Base-by-base conservation (phyloP, 2,888 invertebrate genomes). In the Torymus aiolomorphi region DNA sequence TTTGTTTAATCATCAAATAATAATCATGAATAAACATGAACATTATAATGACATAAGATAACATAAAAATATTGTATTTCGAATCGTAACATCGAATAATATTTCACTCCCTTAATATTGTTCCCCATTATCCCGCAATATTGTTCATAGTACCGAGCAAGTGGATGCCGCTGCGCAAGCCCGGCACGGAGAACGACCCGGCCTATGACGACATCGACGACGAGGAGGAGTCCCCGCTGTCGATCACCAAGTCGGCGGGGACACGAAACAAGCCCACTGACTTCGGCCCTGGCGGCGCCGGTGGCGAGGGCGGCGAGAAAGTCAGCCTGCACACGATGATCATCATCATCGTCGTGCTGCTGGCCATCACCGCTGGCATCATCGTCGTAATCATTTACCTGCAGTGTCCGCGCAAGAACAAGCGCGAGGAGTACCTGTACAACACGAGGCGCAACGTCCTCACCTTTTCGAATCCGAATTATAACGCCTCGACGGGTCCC, bases 381-480 rank as follows among this genome's bases (percentile, higher is more conserved):
- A 84, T 90, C 54, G 86, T 87, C 4, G 85, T 86, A 5, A 88
- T 88, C 42, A 83, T 88, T 12, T 85, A 88, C 49, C 81, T 92
- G 11, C 90, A 92, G 49, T 90, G 92, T 86, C 87, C 92, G 86
- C 90, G 91, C 85, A 86, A 92, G 87, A 87, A 88, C 84, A 84
- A 91, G 82, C 87, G 88, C 63, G 92, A 94, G 89, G 91, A 92
- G 87, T 91, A 92, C 89, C 84, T 92, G 88, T 89, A 92, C 81
- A 92, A 92, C 8, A 92, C 92, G 49, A 93, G 95, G 20, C 92
- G 94, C 83, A 95, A 95, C 62, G 95, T 96, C 24, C 92, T 96
- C 85, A 96, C 96, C 0, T 97, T 97, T 90, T 95, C 96, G 65
- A 97, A 97, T 91, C 97, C 97, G 3, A 97, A 97, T 89, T 97